Evolutionary conservation across 2,113 vertebrate genomes (phyloP).

Genomic region (Hippocampus guttulatus): DNA sequence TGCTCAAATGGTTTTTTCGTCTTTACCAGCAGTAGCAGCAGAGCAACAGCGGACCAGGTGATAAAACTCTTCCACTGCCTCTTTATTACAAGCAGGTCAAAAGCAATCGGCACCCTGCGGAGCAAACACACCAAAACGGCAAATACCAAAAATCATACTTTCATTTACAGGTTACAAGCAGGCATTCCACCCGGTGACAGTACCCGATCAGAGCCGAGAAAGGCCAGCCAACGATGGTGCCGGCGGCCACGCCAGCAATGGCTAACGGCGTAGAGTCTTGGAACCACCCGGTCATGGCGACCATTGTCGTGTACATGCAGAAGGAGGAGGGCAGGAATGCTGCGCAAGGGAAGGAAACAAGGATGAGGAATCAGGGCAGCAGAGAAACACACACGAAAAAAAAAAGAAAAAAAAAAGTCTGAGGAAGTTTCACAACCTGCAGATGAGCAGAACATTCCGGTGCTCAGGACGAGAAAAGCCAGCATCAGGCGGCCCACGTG

Average conservation of each 20-base stretch:
- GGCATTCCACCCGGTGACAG: slow-evolving; percentile 24
- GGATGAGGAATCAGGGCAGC: neutral
- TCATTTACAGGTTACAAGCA: neutral
- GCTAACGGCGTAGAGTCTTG: slow-evolving; percentile 86
- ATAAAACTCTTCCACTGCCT: slow-evolving; percentile 86
- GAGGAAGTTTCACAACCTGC: slow-evolving; percentile 77
- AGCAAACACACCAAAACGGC: neutral
- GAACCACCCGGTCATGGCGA: slow-evolving; percentile 97
- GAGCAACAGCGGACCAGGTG: slow-evolving; percentile 79
- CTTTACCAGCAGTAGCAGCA: slow-evolving; percentile 88
- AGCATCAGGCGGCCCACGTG: slow-evolving; percentile 94
- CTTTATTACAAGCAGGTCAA: slow-evolving; percentile 86
- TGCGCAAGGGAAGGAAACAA: slow-evolving; percentile 46
- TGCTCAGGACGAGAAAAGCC: slow-evolving; percentile 91
- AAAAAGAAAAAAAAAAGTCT: neutral
- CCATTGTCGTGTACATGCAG: slow-evolving; percentile 92
- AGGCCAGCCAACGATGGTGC: slow-evolving; percentile 90
- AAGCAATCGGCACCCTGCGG: slow-evolving; percentile 87
- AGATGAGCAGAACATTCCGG: slow-evolving; percentile 95
- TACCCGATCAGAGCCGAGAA: slow-evolving; percentile 93
- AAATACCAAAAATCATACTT: neutral
- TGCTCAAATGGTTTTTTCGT: neutral
- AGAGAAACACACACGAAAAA: no score
- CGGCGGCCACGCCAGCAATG: slow-evolving; percentile 84
- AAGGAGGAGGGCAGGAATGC: slow-evolving; percentile 95